phyloP scores from a whole-genome alignment of 2,797 vertebrate species.

The Iguana delicatissima region DNA sequence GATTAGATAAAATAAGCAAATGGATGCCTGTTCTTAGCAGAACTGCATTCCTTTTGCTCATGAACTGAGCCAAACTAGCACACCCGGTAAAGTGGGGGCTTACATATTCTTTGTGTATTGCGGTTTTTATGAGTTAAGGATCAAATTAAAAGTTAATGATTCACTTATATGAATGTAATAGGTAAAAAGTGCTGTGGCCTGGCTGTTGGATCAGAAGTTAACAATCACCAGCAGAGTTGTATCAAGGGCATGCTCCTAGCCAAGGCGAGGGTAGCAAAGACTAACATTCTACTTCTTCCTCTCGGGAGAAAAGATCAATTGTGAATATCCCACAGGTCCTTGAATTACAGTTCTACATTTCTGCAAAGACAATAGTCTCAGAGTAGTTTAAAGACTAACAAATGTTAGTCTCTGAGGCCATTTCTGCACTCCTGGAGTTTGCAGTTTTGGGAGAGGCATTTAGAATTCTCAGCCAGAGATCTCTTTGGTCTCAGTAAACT shows the following conservation, averaged over 20 bases:
- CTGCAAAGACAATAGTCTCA: not conserved
- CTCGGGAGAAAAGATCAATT: not conserved
- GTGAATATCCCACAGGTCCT: not conserved
- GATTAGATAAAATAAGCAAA: conserved; percentile 13
- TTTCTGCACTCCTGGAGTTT: too few species aligned
- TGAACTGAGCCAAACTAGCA: not conserved
- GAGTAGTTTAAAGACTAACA: not conserved
- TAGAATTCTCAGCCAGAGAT: too few species aligned
- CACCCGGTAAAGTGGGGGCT: not conserved
- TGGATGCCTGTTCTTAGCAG: not conserved
- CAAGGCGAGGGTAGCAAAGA: not conserved
- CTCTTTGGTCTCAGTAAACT: too few species aligned
- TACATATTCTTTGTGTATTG: not conserved
- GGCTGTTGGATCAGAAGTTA: not conserved
- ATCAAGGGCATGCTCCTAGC: not conserved
- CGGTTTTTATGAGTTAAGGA: not conserved
- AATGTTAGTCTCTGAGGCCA: not conserved
- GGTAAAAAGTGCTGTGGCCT: not conserved
- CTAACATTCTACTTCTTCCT: not conserved
- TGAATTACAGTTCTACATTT: not conserved
- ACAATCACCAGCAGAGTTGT: not conserved
- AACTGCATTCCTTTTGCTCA: conserved; percentile 13
- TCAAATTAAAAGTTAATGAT: conserved; percentile 39
- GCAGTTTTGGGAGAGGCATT: too few species aligned
- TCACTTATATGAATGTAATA: not conserved